phyloP scores from a whole-genome alignment of 2,797 vertebrate genomes.

The Pangasius krempfi region DNA sequence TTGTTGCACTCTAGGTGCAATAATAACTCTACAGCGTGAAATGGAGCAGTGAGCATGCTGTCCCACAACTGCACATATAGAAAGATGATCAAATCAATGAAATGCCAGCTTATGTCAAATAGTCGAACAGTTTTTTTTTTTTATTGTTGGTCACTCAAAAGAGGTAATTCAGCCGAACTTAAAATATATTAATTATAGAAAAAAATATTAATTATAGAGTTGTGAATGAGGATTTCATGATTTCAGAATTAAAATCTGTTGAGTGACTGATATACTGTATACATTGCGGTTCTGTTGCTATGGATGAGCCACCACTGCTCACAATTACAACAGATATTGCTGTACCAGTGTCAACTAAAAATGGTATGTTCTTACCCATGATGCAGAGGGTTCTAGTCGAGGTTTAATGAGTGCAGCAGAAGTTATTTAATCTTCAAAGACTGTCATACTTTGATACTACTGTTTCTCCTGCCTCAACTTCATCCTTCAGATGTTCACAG shows the following conservation, averaged over 20 bases:
- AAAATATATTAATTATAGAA: no score
- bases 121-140: no score
- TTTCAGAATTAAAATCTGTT: no score
- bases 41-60: not conserved
- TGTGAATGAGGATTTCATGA: no score
- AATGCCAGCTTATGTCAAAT: not conserved
- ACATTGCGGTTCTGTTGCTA: not conserved
- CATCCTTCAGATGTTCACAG: not conserved
- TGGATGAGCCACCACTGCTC: not conserved
- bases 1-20: not conserved
- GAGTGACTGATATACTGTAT: no score
- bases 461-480: not conserved
- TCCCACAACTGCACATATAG: not conserved
- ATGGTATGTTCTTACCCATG: not conserved
- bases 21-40: not conserved
- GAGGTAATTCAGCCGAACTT: no score
- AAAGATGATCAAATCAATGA: not conserved
- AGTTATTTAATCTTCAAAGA: not conserved
- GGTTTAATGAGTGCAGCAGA: not conserved
- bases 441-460: not conserved
- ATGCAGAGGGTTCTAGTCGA: not conserved
- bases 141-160: no score
- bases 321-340: not conserved
- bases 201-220: no score
- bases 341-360: not conserved